Base-by-base conservation (phyloP, 1,140 invertebrate genomes). In the Diprion similis region DNA sequence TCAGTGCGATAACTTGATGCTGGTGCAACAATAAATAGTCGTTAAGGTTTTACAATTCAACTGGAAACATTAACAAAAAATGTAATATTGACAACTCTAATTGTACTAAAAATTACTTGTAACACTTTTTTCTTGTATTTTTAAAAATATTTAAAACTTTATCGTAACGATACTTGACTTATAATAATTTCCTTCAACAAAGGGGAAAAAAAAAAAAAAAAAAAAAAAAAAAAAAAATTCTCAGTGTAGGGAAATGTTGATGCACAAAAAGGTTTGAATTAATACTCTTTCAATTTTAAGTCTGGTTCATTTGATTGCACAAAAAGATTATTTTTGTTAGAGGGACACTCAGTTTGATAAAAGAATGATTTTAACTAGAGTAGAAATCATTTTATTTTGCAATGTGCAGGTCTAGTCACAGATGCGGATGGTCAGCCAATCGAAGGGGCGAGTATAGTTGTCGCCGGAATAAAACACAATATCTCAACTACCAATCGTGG, bases 401-500 rank as follows among this genome's bases (percentile, higher is more conserved):
- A 37, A 37, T 37, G 24, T 37, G 66, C 66, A 93, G 94, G 91
- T 73, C 65, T 92, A 67, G 90, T 93, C 46, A 84, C 78, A 47
- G 90, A 91, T 80, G 81, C 80, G 46, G 85, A 89, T 66, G 90
- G 89, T 19, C 87, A 90, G 78, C 89, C 90, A 47, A 88, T 93
- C 76, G 85, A 89, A 71, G 91, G 91, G 80, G 97, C 96, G 3
- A 88, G 90, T 70, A 90, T 98, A 47, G 83, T 90, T 46, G 91
- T 97, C 7, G 83, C 90, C 24, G 92, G 92, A 15, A 91, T 95
- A 64, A 87, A 92, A 74, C 92, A 95, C 76, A 94, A 94, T 82
- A 88, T 97, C 18, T 90, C 89, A 13, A 95, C 92, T 1, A 94
- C 94, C 4, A 88, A 90, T 66, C 81, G 90, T n/a, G 96, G 96